Conservation (phyloP, 1,140 invertebrate genomes). For the Episyrphus balteatus region DNA sequence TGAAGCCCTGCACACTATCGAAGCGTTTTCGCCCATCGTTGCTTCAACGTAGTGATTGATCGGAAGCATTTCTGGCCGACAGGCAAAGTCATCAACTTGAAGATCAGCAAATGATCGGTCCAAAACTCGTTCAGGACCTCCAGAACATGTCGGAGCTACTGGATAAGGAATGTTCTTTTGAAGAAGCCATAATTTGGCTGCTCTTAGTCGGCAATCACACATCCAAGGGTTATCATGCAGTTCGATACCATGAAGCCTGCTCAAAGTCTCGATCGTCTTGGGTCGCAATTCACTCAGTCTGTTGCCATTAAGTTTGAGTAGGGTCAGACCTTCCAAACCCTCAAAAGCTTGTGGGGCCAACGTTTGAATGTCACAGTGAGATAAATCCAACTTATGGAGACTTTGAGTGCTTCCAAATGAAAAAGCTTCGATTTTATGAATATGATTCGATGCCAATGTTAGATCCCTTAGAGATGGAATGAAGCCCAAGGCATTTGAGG, state of each 20-base stretch:
- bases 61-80: conserved; percentile 68
- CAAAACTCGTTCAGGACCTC: conserved; percentile 52
- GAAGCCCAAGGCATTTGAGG: conserved; percentile 62
- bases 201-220: conserved; percentile 75
- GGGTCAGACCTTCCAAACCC: conserved; percentile 61
- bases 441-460: conserved; percentile 66
- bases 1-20: conserved; percentile 65
- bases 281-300: conserved; percentile 57
- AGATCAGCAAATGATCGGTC: conserved; percentile 63
- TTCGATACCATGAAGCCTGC: conserved; percentile 68
- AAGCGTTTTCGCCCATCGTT: conserved; percentile 70
- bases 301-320: conserved; percentile 74
- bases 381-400: conserved; percentile 74
- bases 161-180: conserved; percentile 71
- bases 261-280: conserved; percentile 59
- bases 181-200: conserved; percentile 73
- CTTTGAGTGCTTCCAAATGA: conserved; percentile 64
- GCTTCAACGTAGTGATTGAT: conserved; percentile 65
- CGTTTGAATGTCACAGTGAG: conserved; percentile 63
- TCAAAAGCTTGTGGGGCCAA: conserved; percentile 68
- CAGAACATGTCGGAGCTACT: conserved; percentile 60
- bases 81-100: conserved; percentile 73
- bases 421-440: conserved; percentile 61
- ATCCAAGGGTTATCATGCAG: conserved; percentile 85
- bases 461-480: conserved; percentile 71